Percentiles rank a stretch among this genome's conserved stretches.
Conservation (phyloP, 2,113 vertebrate genomes). For the Ancistrus triradiatus region DNA sequence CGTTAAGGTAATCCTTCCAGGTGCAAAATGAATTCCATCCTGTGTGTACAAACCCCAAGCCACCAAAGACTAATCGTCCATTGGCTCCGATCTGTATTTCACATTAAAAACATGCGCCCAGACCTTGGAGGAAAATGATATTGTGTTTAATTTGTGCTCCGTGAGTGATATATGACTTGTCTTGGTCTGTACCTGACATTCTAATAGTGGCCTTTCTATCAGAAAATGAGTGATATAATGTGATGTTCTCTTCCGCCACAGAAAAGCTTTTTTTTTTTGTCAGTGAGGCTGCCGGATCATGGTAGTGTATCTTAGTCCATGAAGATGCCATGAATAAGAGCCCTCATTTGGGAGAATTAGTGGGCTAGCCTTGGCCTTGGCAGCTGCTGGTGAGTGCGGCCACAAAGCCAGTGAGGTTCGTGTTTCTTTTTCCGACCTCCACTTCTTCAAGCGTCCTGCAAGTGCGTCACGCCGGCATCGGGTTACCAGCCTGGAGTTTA, state of each 20-base stretch:
- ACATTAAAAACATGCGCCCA: not conserved
- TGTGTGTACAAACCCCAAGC: slow-evolving; percentile 26
- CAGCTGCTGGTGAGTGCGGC: slow-evolving; percentile 49
- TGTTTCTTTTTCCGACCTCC: slow-evolving; percentile 68
- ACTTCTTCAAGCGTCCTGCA: slow-evolving; percentile 58
- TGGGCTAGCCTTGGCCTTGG: slow-evolving; percentile 63
- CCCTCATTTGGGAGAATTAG: slow-evolving; percentile 62
- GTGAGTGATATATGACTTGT: slow-evolving; percentile 16
- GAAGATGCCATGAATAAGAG: slow-evolving; percentile 64
- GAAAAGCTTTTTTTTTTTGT: slow-evolving; percentile 27
- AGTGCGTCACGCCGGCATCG: slow-evolving; percentile 69
- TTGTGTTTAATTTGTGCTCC: slow-evolving; percentile 7
- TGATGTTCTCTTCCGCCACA: slow-evolving; percentile 27
- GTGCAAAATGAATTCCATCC: slow-evolving; percentile 43
- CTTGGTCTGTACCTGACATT: slow-evolving; percentile 17
- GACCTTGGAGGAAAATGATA: slow-evolving; percentile 3
- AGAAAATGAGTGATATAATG: slow-evolving; percentile 29
- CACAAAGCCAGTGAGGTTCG: slow-evolving; percentile 59
- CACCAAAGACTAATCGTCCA: slow-evolving; percentile 5
- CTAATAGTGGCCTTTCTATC: slow-evolving; percentile 12
- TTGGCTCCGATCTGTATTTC: not conserved
- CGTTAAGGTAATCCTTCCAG: slow-evolving; percentile 51
- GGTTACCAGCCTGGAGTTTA: slow-evolving; percentile 60
- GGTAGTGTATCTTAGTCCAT: slow-evolving; percentile 45
- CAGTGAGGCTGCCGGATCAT: slow-evolving; percentile 22